Percentiles rank a stretch among this genome's conserved stretches.
Evolutionary conservation across 2,797 vertebrate species (phyloP).

Genomic region (Pseudochirops cupreus): DNA sequence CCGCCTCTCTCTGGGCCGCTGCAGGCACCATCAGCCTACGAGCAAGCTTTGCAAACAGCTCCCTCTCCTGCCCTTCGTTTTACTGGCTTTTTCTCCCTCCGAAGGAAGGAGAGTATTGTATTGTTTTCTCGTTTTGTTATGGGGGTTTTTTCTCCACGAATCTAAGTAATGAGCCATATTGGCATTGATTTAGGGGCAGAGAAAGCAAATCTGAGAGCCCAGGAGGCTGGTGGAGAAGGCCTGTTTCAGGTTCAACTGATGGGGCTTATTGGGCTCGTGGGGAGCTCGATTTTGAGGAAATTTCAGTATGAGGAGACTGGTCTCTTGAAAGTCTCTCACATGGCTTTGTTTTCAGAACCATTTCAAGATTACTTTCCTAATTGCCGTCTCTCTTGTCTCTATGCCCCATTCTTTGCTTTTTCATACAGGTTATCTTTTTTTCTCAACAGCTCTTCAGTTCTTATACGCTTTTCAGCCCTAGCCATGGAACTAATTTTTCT

Average conservation of each 20-base stretch:
- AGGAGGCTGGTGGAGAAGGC: neutral
- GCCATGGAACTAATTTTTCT: neutral
- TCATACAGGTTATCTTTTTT: neutral
- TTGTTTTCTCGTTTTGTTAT: neutral
- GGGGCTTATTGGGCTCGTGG: neutral
- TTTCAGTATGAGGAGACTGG: neutral
- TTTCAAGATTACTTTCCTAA: neutral
- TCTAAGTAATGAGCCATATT: neutral
- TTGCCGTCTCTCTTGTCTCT: neutral
- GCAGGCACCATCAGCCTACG: neutral
- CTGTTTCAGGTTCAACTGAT: neutral
- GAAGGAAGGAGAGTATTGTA: neutral
- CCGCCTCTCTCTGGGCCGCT: neutral
- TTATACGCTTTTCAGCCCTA: neutral
- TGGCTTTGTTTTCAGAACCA: neutral
- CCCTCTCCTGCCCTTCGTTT: neutral
- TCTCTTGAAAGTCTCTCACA: neutral
- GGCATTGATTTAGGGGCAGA: neutral
- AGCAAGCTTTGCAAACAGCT: neutral
- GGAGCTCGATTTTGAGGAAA: neutral
- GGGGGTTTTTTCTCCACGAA: neutral
- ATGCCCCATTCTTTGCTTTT: neutral
- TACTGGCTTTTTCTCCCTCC: neutral
- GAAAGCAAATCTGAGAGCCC: neutral
- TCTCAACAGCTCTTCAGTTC: neutral